phyloP scores from a whole-genome alignment of 2,113 vertebrate species.

The Synodontis membranacea region DNA sequence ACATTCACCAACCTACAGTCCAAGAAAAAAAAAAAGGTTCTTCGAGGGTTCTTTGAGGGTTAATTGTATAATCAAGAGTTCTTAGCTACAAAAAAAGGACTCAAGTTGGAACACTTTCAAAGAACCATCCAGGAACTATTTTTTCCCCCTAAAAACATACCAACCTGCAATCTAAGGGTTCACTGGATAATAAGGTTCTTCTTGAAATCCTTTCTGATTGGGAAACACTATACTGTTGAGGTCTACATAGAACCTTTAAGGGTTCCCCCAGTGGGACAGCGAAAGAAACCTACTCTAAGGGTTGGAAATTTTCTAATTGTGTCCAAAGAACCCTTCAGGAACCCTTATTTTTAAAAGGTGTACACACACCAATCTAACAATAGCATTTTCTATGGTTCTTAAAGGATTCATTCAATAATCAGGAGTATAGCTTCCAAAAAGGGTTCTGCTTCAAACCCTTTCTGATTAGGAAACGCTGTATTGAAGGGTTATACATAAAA shows the following conservation, averaged over 20 bases:
- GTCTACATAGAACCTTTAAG: too few relatives aligned
- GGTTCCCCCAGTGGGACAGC: background rate
- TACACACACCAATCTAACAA: background rate
- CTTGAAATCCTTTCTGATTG: background rate
- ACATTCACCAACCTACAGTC: background rate
- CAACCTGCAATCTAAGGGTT: background rate
- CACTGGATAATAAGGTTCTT: background rate
- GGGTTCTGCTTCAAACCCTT: background rate
- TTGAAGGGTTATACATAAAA: background rate
- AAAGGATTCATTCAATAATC: background rate
- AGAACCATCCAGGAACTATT: background rate
- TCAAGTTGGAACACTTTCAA: background rate
- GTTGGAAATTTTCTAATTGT: background rate
- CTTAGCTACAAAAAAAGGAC: background rate
- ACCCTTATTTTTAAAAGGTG: background rate
- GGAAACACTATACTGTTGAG: background rate
- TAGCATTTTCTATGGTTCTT: too few relatives aligned
- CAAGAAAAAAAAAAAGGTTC: background rate
- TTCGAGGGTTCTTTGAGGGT: background rate
- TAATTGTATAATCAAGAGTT: background rate
- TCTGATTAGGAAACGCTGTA: background rate
- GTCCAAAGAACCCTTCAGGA: background rate
- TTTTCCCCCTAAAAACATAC: background rate
- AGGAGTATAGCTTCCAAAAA: background rate
- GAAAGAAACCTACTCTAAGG: background rate